Evolutionary conservation across 2,888 invertebrate genomes (phyloP).

Genomic region (Aporophyla nigra): DNA sequence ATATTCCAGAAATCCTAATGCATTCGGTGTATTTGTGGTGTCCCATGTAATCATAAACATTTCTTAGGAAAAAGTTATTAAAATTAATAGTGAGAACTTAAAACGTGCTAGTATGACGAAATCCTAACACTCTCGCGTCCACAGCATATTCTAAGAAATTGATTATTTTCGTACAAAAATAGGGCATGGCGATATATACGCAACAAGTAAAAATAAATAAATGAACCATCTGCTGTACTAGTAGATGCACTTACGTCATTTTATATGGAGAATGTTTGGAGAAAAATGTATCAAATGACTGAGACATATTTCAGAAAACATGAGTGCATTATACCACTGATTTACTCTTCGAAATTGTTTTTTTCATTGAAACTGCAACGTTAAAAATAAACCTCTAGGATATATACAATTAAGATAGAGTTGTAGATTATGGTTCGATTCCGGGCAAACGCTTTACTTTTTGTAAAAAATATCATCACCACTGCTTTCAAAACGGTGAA

Average conservation of each 20-base stretch:
- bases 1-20: not conserved
- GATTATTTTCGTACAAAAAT: slow-evolving; percentile 69
- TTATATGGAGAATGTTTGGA: slow-evolving; percentile 19
- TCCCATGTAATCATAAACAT: not conserved
- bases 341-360: not conserved
- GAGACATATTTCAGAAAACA: not conserved
- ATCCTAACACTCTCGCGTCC: slow-evolving; percentile 47
- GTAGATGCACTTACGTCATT: slow-evolving; percentile 62
- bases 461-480: no score
- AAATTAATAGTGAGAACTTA: slow-evolving; percentile 29
- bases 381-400: not conserved
- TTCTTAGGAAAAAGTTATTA: slow-evolving; percentile 33
- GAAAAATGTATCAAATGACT: slow-evolving; percentile 12
- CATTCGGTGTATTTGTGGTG: not conserved
- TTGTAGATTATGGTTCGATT: no score
- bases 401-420: not conserved
- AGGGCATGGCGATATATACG: slow-evolving; percentile 64
- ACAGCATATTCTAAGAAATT: slow-evolving; percentile 64
- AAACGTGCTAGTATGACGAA: slow-evolving; percentile 50
- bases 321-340: not conserved
- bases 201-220: slow-evolving; percentile 67
- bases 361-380: not conserved
- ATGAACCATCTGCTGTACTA: slow-evolving; percentile 62
- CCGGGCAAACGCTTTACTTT: no score
- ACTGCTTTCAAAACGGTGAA: no score